Percentiles rank a stretch among this genome's conserved stretches.
Evolutionary conservation across 2,113 vertebrate species (phyloP).

Genomic region (Heloderma charlesbogerti): DNA sequence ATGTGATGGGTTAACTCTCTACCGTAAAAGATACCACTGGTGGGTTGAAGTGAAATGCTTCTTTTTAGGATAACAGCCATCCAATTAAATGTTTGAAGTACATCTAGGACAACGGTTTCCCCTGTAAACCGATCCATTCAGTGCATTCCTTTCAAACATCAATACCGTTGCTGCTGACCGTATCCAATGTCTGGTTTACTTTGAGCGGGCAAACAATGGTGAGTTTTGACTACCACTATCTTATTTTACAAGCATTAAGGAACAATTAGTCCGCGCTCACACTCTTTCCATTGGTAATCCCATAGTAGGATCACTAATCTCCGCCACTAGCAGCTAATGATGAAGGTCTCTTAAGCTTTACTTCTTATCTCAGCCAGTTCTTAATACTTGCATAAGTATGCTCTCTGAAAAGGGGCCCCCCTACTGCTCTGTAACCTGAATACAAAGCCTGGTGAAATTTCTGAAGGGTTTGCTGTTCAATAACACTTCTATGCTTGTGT

Average conservation of each 20-base stretch:
- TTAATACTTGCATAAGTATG: slow-evolving; percentile 88
- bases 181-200: slow-evolving; percentile 76
- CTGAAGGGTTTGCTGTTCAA: slow-evolving; percentile 85
- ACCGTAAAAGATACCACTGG: slow-evolving; percentile 40
- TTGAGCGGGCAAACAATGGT: slow-evolving; percentile 76
- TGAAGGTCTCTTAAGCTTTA: slow-evolving; percentile 88
- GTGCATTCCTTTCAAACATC: slow-evolving; percentile 71
- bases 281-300: slow-evolving; percentile 87
- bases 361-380: slow-evolving; percentile 87
- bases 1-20: neutral
- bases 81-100: slow-evolving; percentile 72
- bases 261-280: slow-evolving; percentile 89
- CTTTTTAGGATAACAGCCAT: slow-evolving; percentile 60
- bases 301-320: slow-evolving; percentile 86
- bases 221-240: slow-evolving; percentile 79
- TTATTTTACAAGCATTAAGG: slow-evolving; percentile 88
- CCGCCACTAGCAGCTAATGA: slow-evolving; percentile 89
- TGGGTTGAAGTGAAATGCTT: slow-evolving; percentile 56
- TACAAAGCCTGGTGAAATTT: slow-evolving; percentile 86
- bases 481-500: slow-evolving; percentile 84
- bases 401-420: slow-evolving; percentile 82
- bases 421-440: slow-evolving; percentile 80
- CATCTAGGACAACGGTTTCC: slow-evolving; percentile 67
- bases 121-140: slow-evolving; percentile 72
- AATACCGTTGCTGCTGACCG: slow-evolving; percentile 73